phyloP scores from a whole-genome alignment of 2,888 invertebrate species.

The Trisateles emortualis region DNA sequence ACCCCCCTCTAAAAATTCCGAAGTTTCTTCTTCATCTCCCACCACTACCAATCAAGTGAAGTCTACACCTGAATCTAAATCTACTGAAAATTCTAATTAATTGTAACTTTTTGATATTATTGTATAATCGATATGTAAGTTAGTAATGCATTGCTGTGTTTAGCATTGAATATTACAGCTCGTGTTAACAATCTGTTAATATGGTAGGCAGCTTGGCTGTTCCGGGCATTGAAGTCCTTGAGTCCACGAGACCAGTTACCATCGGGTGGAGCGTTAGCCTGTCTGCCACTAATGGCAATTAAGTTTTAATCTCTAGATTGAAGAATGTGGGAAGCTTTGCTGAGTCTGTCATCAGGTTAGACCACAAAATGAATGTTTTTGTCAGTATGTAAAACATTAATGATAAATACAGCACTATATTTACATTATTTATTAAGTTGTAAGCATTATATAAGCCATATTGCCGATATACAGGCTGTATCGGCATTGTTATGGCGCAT shows the following conservation, averaged over 20 bases:
- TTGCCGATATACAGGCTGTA: slow-evolving; percentile 65
- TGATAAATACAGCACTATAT: slow-evolving; percentile 7
- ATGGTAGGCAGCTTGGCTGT: no score
- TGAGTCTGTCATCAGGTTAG: not conserved
- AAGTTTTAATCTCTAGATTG: no score
- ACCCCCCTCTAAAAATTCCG: slow-evolving; percentile 43
- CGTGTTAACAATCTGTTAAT: not conserved
- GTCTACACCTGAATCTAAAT: slow-evolving; percentile 75
- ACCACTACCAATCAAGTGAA: slow-evolving; percentile 69
- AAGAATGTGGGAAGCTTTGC: no score
- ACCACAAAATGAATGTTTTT: no score
- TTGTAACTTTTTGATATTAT: slow-evolving; percentile 37
- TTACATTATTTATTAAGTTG: slow-evolving; percentile 16
- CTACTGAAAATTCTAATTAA: slow-evolving; percentile 57
- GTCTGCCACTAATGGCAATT: no score
- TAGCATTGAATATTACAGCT: slow-evolving; percentile 4
- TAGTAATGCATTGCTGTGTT: slow-evolving; percentile 3
- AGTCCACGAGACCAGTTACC: no score
- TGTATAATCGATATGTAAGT: slow-evolving; percentile 33
- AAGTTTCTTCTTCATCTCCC: slow-evolving; percentile 47
- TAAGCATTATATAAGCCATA: slow-evolving; percentile 53
- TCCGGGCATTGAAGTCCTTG: no score
- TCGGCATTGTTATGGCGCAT: slow-evolving; percentile 69
- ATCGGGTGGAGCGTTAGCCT: no score
- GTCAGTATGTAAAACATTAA: not conserved